Evolutionary conservation across 2,113 vertebrate species (phyloP).

Genomic region (Rhinolophus sinicus): DNA sequence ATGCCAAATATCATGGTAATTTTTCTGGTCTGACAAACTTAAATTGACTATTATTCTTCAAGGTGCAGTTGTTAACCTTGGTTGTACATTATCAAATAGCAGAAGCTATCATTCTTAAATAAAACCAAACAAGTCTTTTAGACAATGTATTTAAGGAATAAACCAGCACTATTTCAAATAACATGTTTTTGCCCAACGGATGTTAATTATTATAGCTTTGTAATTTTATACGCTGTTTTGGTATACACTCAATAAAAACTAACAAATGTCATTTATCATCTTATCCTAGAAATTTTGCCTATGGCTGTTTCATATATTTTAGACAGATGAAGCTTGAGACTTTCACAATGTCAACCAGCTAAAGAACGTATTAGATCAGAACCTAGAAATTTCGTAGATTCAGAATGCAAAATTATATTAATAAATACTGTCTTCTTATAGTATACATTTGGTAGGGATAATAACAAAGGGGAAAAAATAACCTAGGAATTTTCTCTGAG

Average conservation of each 20-base stretch:
- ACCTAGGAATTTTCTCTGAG: background rate
- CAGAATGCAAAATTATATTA: background rate
- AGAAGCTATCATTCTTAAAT: background rate
- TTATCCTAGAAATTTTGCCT: conserved; percentile 11
- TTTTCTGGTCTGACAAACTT: conserved; percentile 23
- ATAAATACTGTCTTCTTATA: background rate
- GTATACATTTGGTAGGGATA: background rate
- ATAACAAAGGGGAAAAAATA: background rate
- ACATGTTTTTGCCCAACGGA: background rate
- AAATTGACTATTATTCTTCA: conserved; percentile 44
- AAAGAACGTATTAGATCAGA: background rate
- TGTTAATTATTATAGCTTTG: conserved; percentile 1
- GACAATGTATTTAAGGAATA: background rate
- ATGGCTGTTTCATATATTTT: background rate
- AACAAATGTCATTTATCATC: conserved; percentile 3
- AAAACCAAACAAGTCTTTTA: background rate
- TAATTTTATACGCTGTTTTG: background rate
- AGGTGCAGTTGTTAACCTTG: conserved; percentile 16
- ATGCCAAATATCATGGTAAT: conserved; percentile 30
- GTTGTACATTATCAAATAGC: background rate
- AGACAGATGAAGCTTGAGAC: background rate
- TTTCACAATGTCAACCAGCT: background rate
- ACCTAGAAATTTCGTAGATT: conserved; percentile 1
- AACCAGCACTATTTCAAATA: conserved; percentile 1
- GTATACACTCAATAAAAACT: background rate